Base-by-base conservation (phyloP, 1,140 invertebrate genomes). In the Heliconius congener region DNA sequence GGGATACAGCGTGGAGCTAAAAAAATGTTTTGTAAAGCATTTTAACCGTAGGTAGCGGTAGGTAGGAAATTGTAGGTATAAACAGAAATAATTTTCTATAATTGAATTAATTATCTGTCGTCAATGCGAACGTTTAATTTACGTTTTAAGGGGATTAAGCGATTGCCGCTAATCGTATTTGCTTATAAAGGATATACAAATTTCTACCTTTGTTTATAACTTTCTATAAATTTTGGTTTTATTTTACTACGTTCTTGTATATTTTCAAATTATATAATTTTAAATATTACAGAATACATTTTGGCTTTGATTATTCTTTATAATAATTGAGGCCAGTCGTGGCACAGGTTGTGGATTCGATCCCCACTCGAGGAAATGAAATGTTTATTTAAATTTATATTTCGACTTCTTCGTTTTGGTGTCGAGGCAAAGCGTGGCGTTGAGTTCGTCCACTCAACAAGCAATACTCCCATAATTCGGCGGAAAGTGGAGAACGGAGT, bases 121-220 rank as follows among this genome's bases (percentile, higher is more conserved):
- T 52, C 66, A 71, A 52, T 70, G 71, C 76, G 27, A 77, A 71
- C 66, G 76, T 30, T 52, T 71, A 77, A 71, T 60, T 76, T 77
- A 70, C 46, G 66, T 73, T 73, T 73, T 73, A 73, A 73, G 23
- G 39, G 72, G 72, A 73, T 73, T 73, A 73, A 8, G 5, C n/a
- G n/a, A 42, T 66, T 66, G 42, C 72, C 18, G 39, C 37, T 39
- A 52, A 73, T 73, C 72, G 72, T 73, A 73, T 66, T 60, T 76
- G 57, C 74, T 60, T 57, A 16, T 30, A 66, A 66, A 66, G 60
- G 60, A 30, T 30, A 30, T 23, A 66, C 23, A 27, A 27, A 30
- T 66, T 66, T 66, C 6, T 16, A 66, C 60, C 19, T 8, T 57
- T 57, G n/a, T 57, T 23, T 57, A 19, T 57, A 23, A 57, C 5